Conservation (phyloP, 2,888 invertebrate genomes). For the Tipula lateralis region DNA sequence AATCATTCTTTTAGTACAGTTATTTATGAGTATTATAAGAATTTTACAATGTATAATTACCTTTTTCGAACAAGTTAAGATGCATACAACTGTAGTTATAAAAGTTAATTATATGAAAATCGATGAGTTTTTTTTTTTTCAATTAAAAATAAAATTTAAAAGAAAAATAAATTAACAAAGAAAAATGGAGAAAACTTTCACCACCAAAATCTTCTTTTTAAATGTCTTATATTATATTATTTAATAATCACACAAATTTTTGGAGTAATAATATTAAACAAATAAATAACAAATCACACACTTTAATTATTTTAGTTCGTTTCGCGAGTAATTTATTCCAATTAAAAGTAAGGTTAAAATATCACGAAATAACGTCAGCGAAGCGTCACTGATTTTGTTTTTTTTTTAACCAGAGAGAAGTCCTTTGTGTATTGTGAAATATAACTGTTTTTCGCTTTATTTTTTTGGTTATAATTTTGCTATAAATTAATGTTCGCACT, state of each 20-base stretch:
- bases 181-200: constrained; percentile 29
- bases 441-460: background rate
- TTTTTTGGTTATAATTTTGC: background rate
- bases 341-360: constrained; percentile 28
- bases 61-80: constrained; percentile 29
- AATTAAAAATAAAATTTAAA: constrained; percentile 12
- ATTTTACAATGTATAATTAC: constrained; percentile 28
- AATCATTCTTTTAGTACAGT: background rate
- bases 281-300: constrained; percentile 19
- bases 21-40: background rate
- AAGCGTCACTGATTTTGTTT: constrained; percentile 26
- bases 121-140: background rate
- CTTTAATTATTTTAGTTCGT: constrained; percentile 4
- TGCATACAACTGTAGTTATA: constrained; percentile 29
- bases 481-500: background rate
- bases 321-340: constrained; percentile 20
- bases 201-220: background rate
- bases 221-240: background rate
- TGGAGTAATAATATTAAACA: background rate
- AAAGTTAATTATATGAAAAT: constrained; percentile 21
- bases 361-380: constrained; percentile 25
- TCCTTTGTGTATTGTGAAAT: constrained; percentile 26
- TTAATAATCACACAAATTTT: background rate
- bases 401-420: background rate
- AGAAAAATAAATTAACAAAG: constrained; percentile 14